A percentile compares a stretch with the other conserved stretches of the same genome.
phyloP scores from a whole-genome alignment of 2,113 vertebrate species.

The Tichodroma muraria region DNA sequence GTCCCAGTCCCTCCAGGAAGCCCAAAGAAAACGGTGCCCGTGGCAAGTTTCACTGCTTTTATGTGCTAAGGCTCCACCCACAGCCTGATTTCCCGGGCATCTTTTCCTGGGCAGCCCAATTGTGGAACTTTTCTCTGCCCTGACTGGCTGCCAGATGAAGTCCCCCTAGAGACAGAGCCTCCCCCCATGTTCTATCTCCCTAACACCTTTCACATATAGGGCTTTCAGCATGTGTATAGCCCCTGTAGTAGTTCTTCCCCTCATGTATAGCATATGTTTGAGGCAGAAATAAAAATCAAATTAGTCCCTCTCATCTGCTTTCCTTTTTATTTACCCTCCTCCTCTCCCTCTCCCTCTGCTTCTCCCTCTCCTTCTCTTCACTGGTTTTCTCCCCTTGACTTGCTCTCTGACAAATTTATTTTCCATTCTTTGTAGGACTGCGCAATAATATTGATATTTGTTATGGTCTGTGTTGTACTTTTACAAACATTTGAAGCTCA shows the following conservation, averaged over 20 bases:
- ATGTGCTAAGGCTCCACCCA: background rate
- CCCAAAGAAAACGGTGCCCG: background rate
- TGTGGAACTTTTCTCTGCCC: background rate
- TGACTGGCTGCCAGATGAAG: background rate
- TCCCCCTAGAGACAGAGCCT: background rate
- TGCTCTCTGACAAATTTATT: background rate
- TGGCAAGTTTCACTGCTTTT: background rate
- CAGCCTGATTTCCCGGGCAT: fast-evolving
- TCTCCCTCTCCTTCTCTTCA: background rate
- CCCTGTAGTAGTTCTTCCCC: background rate
- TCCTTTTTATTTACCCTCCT: background rate
- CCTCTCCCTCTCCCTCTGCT: background rate
- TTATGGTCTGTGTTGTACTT: background rate
- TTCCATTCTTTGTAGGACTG: background rate
- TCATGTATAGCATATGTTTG: background rate
- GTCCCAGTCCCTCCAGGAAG: fast-evolving
- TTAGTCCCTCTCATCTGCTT: background rate
- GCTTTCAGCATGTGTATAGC: background rate
- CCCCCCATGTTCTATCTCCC: background rate
- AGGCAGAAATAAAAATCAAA: background rate
- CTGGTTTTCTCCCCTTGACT: background rate
- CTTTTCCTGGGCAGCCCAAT: background rate
- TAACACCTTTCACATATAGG: background rate
- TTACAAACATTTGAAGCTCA: background rate
- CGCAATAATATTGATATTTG: background rate